Percentiles rank a stretch among this genome's conserved stretches.
phyloP scores from a whole-genome alignment of 2,888 invertebrate species.

The Ryuthela nishihirai region DNA sequence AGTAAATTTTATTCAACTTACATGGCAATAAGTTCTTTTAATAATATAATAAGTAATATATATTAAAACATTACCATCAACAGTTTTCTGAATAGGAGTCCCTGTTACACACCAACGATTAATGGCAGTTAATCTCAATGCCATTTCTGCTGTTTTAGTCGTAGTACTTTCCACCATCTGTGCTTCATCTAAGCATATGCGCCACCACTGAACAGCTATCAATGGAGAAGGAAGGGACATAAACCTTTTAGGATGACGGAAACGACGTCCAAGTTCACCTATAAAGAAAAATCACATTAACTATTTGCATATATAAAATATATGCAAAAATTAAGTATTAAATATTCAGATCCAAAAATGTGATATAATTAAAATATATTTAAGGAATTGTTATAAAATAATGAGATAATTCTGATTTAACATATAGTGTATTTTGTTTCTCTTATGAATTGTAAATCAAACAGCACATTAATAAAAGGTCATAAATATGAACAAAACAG shows the following conservation, averaged over 20 bases:
- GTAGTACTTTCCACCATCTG: slow-evolving; percentile 68
- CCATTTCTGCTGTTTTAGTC: slow-evolving; percentile 62
- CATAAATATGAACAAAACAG: no score
- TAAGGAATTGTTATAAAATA: background rate
- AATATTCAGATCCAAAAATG: background rate
- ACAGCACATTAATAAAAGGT: no score
- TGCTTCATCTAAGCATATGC: slow-evolving; percentile 73
- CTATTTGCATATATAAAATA: background rate
- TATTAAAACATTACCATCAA: slow-evolving; percentile 56
- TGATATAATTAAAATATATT: background rate
- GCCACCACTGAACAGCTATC: slow-evolving; percentile 69
- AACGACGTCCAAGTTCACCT: slow-evolving; percentile 39
- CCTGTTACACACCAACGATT: slow-evolving; percentile 74
- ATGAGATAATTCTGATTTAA: background rate
- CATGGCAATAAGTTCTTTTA: no score
- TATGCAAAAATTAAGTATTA: background rate
- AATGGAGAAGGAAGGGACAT: slow-evolving; percentile 64
- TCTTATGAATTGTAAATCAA: no score
- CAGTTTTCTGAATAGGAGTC: slow-evolving; percentile 63
- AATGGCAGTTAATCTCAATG: slow-evolving; percentile 57
- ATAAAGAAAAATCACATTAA: background rate
- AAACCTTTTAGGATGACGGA: slow-evolving; percentile 62
- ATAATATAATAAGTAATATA: no score
- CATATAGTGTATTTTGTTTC: no score
- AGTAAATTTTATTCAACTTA: no score